phyloP scores from a whole-genome alignment of 2,888 invertebrate genomes.

The Epistrophe grossulariae region DNA sequence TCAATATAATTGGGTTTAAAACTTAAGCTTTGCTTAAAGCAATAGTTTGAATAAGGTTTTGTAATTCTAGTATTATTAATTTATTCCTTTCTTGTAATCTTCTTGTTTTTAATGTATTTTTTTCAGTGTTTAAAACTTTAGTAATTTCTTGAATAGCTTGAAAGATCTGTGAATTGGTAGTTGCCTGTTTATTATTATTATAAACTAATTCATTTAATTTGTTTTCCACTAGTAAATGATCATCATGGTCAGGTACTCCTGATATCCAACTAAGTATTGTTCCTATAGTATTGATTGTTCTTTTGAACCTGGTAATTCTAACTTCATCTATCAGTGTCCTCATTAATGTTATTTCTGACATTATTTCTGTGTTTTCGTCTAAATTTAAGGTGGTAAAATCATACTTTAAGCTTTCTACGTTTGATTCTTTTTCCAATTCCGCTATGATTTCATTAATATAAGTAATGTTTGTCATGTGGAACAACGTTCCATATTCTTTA shows the following conservation, averaged over 20 bases:
- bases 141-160: constrained; percentile 12
- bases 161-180: constrained; percentile 18
- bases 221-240: constrained; percentile 14
- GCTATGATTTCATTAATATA: constrained; percentile 19
- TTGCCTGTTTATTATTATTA: constrained; percentile 18
- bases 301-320: constrained; percentile 14
- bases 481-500: constrained; percentile 6
- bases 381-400: constrained; percentile 10
- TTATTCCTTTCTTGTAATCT: constrained; percentile 4
- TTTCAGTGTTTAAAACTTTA: constrained; percentile 10
- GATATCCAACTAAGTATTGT: not conserved
- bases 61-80: constrained; percentile 7
- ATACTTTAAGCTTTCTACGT: constrained; percentile 2
- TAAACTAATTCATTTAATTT: constrained; percentile 17
- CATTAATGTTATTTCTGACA: constrained; percentile 13
- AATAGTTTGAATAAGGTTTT: constrained; percentile 13
- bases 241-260: constrained; percentile 11
- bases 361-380: constrained; percentile 26
- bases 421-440: constrained; percentile 15
- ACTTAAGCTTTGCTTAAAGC: not conserved
- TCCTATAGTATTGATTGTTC: constrained; percentile 17
- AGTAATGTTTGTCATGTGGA: constrained; percentile 18
- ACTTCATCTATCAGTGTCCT: constrained; percentile 14
- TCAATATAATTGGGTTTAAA: not conserved
- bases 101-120: constrained; percentile 18